phyloP scores from a whole-genome alignment of 1,140 invertebrate genomes.

The Apis dorsata region DNA sequence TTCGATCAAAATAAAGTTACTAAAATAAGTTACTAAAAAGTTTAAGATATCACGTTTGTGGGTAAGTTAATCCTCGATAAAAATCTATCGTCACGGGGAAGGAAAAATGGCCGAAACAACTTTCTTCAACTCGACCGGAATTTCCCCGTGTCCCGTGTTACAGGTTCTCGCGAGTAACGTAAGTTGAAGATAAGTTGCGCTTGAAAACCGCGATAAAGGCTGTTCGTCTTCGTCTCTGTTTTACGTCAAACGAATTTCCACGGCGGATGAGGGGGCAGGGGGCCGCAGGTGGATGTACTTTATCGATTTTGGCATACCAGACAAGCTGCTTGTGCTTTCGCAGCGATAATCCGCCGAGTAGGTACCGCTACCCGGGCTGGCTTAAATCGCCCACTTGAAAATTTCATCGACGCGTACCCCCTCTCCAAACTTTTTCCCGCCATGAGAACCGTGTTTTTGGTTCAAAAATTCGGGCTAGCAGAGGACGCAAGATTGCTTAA shows the following conservation, averaged over 20 bases:
- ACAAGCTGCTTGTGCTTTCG: conserved; percentile 64
- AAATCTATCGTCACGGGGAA: not conserved
- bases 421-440: conserved; percentile 14
- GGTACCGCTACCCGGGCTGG: conserved; percentile 30
- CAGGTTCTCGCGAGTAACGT: not conserved
- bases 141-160: not conserved
- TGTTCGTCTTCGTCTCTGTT: conserved; percentile 35
- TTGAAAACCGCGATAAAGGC: conserved; percentile 43
- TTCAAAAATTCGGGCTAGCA: too few species aligned
- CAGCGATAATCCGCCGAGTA: conserved; percentile 61
- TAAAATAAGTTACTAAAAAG: too few species aligned
- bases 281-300: conserved; percentile 29
- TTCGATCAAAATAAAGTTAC: too few species aligned
- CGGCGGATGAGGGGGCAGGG: conserved; percentile 13
- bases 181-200: conserved; percentile 19
- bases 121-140: not conserved
- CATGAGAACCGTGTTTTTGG: too few species aligned
- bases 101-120: not conserved
- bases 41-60: too few species aligned
- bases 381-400: conserved; percentile 62
- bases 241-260: conserved; percentile 49
- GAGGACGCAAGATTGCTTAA: too few species aligned
- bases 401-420: conserved; percentile 53
- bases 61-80: not conserved
- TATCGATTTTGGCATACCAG: conserved; percentile 63